Evolutionary conservation across 2,113 vertebrate genomes (phyloP).

Genomic region (Halcyon malimbica): DNA sequence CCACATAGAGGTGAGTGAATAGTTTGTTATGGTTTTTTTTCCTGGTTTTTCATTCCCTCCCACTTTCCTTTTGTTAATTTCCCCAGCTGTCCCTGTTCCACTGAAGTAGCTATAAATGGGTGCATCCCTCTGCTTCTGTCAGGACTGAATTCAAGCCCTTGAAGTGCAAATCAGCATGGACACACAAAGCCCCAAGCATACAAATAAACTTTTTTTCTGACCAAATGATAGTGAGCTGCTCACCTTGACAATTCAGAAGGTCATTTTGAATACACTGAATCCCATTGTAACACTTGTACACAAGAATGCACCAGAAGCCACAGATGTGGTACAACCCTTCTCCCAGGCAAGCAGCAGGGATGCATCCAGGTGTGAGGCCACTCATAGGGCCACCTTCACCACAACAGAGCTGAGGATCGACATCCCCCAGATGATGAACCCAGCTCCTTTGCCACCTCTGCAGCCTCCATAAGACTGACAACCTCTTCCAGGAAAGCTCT

Average conservation of each 20-base stretch:
- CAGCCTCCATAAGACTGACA: neutral
- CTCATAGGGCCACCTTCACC: neutral
- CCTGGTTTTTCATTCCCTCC: neutral
- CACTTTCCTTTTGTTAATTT: neutral
- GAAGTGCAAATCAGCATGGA: neutral
- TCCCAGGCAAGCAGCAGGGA: neutral
- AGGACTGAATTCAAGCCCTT: neutral
- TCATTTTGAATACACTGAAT: neutral
- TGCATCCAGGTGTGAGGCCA: accelerated
- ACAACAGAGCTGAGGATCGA: neutral
- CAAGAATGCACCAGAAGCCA: neutral
- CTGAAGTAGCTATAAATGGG: neutral
- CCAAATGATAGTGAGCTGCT: neutral
- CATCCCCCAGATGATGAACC: accelerated
- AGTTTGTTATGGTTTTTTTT: neutral
- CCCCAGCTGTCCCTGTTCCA: neutral
- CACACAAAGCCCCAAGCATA: accelerated
- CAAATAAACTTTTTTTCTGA: neutral
- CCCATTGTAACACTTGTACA: neutral
- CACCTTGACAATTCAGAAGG: neutral
- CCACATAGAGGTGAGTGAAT: neutral
- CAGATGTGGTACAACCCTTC: neutral
- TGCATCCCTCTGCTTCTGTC: neutral
- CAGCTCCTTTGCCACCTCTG: neutral
- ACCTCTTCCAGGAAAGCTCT: neutral